phyloP scores from a whole-genome alignment of 2,888 invertebrate species.

The Diplolepis rosae region DNA sequence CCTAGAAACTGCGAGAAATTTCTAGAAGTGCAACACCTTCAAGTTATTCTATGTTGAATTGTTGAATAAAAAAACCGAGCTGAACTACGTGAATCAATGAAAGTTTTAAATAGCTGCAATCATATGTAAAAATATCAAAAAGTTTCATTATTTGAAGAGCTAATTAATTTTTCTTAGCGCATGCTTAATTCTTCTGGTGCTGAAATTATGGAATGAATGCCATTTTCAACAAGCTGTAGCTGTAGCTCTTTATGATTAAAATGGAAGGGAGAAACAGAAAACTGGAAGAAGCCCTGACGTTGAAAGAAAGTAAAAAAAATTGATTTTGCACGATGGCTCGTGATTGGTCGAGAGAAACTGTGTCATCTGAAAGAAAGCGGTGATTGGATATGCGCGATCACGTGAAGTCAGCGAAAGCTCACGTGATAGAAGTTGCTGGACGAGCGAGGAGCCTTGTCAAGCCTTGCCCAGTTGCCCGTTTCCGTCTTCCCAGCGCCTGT shows the following conservation, averaged over 20 bases:
- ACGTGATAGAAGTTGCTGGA: neutral
- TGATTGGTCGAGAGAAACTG: conserved; percentile 21
- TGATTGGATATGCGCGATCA: conserved; percentile 49
- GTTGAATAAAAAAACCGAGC: neutral
- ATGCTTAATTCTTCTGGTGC: neutral
- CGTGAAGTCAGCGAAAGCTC: conserved; percentile 41
- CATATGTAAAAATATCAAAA: neutral
- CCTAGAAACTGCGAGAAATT: too few relatives aligned
- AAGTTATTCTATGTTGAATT: too few relatives aligned
- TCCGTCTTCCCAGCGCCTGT: conserved; percentile 68
- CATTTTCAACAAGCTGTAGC: neutral
- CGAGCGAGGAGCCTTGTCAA: conserved; percentile 19
- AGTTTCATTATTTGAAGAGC: neutral
- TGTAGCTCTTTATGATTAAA: too few relatives aligned
- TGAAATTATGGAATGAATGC: neutral
- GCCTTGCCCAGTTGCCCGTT: conserved; percentile 50
- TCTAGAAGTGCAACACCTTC: neutral
- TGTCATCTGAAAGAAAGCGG: conserved; percentile 17
- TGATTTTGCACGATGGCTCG: conserved; percentile 42
- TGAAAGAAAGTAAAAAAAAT: conserved; percentile 39
- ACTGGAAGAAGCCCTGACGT: conserved; percentile 19
- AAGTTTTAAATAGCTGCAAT: neutral
- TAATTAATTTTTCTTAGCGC: neutral
- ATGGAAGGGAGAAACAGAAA: conserved; percentile 10
- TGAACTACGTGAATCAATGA: neutral